A percentile compares a stretch with the other conserved stretches of the same genome.
Evolutionary conservation across 2,797 vertebrate species (phyloP).

Genomic region (Mormyrus hasselquistii): DNA sequence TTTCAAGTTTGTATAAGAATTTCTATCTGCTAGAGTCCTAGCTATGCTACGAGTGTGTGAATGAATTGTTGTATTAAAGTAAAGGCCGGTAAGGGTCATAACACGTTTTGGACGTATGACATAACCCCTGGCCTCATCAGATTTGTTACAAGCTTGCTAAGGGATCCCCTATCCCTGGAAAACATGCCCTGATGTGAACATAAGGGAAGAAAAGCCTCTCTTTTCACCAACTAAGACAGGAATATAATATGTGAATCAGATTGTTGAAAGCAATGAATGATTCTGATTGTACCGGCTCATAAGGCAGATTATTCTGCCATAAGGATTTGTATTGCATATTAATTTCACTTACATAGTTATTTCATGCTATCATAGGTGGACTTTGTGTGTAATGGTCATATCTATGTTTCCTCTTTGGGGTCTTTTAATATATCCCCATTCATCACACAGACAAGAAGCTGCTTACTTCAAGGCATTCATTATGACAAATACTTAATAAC

Average conservation of each 20-base stretch:
- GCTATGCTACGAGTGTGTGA: neutral
- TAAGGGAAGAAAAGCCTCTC: neutral
- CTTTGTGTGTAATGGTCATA: neutral
- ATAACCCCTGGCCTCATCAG: neutral
- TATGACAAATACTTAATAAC: neutral
- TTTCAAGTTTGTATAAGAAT: neutral
- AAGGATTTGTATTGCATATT: neutral
- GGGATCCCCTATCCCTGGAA: neutral
- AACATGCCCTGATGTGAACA: no score
- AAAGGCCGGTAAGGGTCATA: neutral
- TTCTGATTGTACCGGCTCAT: constrained; percentile 14
- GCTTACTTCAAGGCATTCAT: neutral
- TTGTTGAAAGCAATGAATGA: constrained; percentile 4
- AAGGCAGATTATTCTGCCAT: neutral
- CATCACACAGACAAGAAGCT: neutral
- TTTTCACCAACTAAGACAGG: neutral
- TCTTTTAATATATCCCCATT: neutral
- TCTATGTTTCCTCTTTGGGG: neutral
- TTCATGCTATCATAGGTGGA: neutral
- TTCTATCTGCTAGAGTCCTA: neutral
- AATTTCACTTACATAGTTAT: neutral
- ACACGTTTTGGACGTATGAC: neutral
- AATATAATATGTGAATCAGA: neutral
- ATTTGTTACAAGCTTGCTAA: neutral
- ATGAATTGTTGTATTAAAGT: neutral